These are phyloP conservation scores for Magallana ariakensis DNA, from an alignment of 1,140 invertebrate species.

Conservation along the genomic window DNA sequence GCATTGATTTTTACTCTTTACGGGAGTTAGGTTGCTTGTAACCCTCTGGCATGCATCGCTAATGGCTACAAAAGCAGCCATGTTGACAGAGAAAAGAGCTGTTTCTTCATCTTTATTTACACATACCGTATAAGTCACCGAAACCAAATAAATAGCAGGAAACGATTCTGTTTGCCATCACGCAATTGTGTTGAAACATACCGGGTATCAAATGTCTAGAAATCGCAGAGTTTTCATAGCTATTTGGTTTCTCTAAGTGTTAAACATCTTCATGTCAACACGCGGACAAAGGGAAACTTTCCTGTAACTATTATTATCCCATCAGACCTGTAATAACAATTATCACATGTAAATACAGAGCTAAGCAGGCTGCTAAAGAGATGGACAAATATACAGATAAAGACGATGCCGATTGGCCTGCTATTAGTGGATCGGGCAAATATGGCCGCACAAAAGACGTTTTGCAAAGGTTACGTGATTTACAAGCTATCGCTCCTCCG, in stretches of 20 bases:
- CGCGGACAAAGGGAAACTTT: neutral
- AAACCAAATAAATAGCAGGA: neutral
- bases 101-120: neutral
- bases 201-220: neutral
- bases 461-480: neutral
- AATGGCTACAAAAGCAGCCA: neutral
- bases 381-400: slow-evolving; percentile 17
- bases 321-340: neutral
- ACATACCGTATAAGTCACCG: neutral
- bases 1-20: no score
- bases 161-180: neutral
- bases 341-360: slow-evolving; percentile 16
- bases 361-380: neutral
- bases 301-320: neutral
- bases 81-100: neutral
- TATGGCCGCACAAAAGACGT: neutral
- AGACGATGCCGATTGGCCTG: neutral
- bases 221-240: neutral
- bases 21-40: neutral
- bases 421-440: neutral
- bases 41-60: neutral
- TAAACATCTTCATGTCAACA: neutral
- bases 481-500: neutral
- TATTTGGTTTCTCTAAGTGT: neutral
- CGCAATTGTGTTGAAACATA: slow-evolving; percentile 2